Percentiles rank a stretch among this genome's conserved stretches.
Conservation (phyloP, 2,888 invertebrate species). For the Chloroclystis v-ata region DNA sequence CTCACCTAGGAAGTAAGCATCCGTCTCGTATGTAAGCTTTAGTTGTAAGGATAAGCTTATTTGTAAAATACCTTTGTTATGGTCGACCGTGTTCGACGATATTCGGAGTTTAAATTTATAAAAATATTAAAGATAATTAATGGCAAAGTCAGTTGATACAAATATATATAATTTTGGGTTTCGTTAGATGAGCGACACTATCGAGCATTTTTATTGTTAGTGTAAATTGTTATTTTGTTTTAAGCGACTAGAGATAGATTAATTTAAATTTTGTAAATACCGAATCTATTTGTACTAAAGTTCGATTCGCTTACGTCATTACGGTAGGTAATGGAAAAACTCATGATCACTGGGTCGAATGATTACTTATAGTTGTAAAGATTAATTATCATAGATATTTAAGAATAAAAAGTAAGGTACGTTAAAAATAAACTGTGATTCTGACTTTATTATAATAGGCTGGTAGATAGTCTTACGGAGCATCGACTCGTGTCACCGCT, state of each 20-base stretch:
- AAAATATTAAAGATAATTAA: constrained; percentile 58
- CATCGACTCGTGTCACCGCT: constrained; percentile 45
- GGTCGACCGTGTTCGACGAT: constrained; percentile 73
- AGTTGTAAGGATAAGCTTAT: constrained; percentile 67
- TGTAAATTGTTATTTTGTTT: constrained; percentile 79
- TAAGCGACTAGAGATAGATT: constrained; percentile 73
- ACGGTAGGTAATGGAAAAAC: constrained; percentile 68
- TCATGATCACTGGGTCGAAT: constrained; percentile 68
- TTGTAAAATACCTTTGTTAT: constrained; percentile 75
- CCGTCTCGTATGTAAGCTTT: constrained; percentile 65
- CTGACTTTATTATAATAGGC: constrained; percentile 74
- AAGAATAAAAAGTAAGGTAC: constrained; percentile 59
- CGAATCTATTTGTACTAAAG: constrained; percentile 68
- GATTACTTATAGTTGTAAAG: constrained; percentile 64
- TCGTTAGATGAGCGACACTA: constrained; percentile 70
- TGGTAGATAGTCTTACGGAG: constrained; percentile 66
- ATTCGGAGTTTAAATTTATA: constrained; percentile 76
- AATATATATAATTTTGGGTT: constrained; percentile 70
- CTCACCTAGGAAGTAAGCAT: constrained; percentile 52
- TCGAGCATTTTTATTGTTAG: constrained; percentile 77
- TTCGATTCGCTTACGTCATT: constrained; percentile 68
- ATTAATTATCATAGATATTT: constrained; percentile 49
- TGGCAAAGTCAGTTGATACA: constrained; percentile 69
- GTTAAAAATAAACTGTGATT: constrained; percentile 79
- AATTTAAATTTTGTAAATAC: constrained; percentile 75